These are phyloP conservation scores for Acanthurus leucopareius DNA, from an alignment of 2,797 vertebrate genomes.

Conservation along the genomic window DNA sequence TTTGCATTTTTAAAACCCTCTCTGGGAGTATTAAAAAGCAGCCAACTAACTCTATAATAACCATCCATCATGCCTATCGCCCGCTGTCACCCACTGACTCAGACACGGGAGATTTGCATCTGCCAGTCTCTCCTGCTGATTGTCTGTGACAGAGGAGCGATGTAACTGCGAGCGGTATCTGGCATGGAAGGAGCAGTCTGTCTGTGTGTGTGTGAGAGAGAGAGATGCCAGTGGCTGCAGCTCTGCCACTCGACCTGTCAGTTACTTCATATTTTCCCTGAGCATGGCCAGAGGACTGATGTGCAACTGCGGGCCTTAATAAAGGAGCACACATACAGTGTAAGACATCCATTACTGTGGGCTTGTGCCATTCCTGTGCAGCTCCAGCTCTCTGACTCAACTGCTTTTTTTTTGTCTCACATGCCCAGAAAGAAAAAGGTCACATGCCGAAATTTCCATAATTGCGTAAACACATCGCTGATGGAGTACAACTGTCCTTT, in stretches of 20 bases:
- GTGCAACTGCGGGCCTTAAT: slow-evolving; percentile 35
- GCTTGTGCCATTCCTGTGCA: slow-evolving; percentile 23
- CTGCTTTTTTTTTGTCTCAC: slow-evolving; percentile 1
- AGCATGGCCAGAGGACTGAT: slow-evolving; percentile 35
- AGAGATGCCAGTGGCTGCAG: slow-evolving; percentile 47
- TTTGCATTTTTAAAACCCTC: slow-evolving; percentile 30
- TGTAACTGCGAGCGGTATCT: slow-evolving; percentile 33
- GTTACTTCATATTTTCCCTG: slow-evolving; percentile 60
- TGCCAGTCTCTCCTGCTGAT: slow-evolving; percentile 50
- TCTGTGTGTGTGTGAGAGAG: slow-evolving; percentile 20
- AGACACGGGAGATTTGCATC: slow-evolving; percentile 30
- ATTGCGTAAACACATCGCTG: slow-evolving; percentile 9
- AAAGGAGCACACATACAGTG: slow-evolving; percentile 20
- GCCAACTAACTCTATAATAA: slow-evolving; percentile 13
- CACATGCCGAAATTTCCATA: slow-evolving; percentile 13
- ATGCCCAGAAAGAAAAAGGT: background rate
- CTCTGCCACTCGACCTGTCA: slow-evolving; percentile 50
- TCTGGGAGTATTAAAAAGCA: slow-evolving; percentile 28
- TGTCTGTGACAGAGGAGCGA: slow-evolving; percentile 29
- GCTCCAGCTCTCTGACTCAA: slow-evolving; percentile 23
- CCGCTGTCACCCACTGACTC: slow-evolving; percentile 27
- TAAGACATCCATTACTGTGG: slow-evolving; percentile 16
- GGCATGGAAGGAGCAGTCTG: slow-evolving; percentile 33
- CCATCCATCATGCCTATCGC: slow-evolving; percentile 53
- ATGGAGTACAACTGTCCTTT: background rate